These are phyloP conservation scores for Aricia artaxerxes DNA, from an alignment of 2,888 invertebrate genomes.

Conservation along the genomic window DNA sequence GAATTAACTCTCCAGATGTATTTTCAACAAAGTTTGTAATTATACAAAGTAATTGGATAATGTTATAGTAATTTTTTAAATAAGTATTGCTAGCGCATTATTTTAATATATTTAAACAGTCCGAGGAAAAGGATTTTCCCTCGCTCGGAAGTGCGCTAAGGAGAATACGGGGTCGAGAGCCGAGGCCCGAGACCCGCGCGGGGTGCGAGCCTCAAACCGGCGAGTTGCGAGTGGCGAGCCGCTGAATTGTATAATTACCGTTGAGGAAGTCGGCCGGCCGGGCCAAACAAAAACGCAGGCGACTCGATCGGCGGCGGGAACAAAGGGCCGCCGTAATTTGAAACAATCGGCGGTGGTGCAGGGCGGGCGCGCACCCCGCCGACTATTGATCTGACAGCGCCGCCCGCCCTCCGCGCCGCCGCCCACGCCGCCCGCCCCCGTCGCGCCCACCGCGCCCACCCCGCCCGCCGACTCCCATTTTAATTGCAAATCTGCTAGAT, in stretches of 20 bases:
- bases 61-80: background rate
- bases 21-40: background rate
- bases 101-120: background rate
- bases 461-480: slow-evolving; percentile 70
- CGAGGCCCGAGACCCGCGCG: background rate
- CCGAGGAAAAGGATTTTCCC: background rate
- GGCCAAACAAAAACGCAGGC: slow-evolving; percentile 75
- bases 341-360: slow-evolving; percentile 78
- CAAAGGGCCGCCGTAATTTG: slow-evolving; percentile 78
- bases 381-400: slow-evolving; percentile 77
- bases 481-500: slow-evolving; percentile 81
- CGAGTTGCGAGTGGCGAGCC: slow-evolving; percentile 60
- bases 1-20: background rate
- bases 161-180: background rate
- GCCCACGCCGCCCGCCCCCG: slow-evolving; percentile 46
- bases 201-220: slow-evolving; percentile 54
- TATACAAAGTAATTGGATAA: background rate
- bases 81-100: background rate
- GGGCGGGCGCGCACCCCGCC: slow-evolving; percentile 72
- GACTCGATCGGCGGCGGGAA: slow-evolving; percentile 76
- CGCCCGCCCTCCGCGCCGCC: slow-evolving; percentile 47
- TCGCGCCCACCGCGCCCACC: slow-evolving; percentile 46
- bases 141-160: background rate
- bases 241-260: slow-evolving; percentile 76
- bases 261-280: slow-evolving; percentile 75